A percentile compares a stretch with the other conserved stretches of the same genome.
phyloP scores from a whole-genome alignment of 1,140 invertebrate species.

The Drosophila tristis region DNA sequence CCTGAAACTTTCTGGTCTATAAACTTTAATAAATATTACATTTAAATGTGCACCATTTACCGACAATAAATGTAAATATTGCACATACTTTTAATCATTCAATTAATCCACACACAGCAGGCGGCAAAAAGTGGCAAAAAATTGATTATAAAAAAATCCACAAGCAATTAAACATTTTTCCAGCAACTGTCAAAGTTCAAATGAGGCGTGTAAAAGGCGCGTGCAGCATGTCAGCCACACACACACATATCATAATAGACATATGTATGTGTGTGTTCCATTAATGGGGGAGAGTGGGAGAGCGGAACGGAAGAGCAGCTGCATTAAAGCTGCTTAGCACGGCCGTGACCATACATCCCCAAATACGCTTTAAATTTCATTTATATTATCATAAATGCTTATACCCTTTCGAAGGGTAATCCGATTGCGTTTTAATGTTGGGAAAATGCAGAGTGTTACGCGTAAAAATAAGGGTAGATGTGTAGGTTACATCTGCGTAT shows the following conservation, averaged over 20 bases:
- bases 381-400: slow-evolving; percentile 54
- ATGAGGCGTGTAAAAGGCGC: slow-evolving; percentile 41
- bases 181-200: slow-evolving; percentile 43
- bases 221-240: background rate
- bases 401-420: no score
- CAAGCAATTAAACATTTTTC: background rate
- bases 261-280: slow-evolving; percentile 14
- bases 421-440: no score
- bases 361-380: slow-evolving; percentile 69
- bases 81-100: background rate
- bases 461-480: no score
- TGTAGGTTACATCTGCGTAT: no score
- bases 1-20: no score
- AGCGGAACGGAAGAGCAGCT: slow-evolving; percentile 23
- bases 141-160: background rate
- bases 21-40: no score
- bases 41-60: no score
- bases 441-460: no score
- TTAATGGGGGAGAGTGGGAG: slow-evolving; percentile 28
- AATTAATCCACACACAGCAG: slow-evolving; percentile 27
- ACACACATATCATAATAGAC: background rate
- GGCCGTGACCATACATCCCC: slow-evolving; percentile 61
- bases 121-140: slow-evolving; percentile 17
- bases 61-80: no score
- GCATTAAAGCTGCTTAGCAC: slow-evolving; percentile 62